Base-by-base conservation (phyloP, 2,113 vertebrate species). In the Corythornis madagascariensis region DNA sequence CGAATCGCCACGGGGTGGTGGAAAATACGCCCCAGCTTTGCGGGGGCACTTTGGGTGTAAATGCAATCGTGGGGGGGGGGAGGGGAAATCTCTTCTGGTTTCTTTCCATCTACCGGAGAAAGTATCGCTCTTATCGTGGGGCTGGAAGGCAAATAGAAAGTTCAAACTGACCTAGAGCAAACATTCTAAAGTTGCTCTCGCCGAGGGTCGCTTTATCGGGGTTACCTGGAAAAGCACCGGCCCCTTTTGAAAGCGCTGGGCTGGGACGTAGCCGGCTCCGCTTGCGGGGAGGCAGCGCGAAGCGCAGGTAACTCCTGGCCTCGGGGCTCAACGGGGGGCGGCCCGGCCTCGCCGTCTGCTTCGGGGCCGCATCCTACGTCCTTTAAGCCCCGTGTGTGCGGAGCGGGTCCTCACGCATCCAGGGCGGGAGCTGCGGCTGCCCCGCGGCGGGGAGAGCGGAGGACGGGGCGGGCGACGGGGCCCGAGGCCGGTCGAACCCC, bases 121-220 rank as follows among this genome's bases (percentile, higher is more conserved):
- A 85, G 73, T 61, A 50, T 90, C 48, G 17, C 69, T 59, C 92
- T 91, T 93, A 85, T 43, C 84, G 60, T 29, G 33, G 61, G 22
- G 59, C 70, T 67, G 55, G 29, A 79, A 79, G 64, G 73, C 90
- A 75, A 73, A 94, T 79, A 83, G 61, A 82, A 70, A 91, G 88
- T 80, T 94, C 87, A 59, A 57, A 67, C 64, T 67, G 92, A 72
- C 73, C 25, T 81, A 83, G 67, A 52, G 77, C 73, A 82, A 93
- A 88, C 74, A 77, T 73, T 88, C 64, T 35, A 6, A 28, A n/a
- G 75, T 63, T 89, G 94, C 69, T 77, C 43, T 82, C 31, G 33
- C 53, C 16, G 47, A 3, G 38, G 43, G 59, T 74, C 50, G 25
- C 28, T 28, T 57, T 78, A 42, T 50, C 75, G 28, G 70, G 59